phyloP scores from a whole-genome alignment of 2,888 invertebrate species.

The Melanchra persicariae region DNA sequence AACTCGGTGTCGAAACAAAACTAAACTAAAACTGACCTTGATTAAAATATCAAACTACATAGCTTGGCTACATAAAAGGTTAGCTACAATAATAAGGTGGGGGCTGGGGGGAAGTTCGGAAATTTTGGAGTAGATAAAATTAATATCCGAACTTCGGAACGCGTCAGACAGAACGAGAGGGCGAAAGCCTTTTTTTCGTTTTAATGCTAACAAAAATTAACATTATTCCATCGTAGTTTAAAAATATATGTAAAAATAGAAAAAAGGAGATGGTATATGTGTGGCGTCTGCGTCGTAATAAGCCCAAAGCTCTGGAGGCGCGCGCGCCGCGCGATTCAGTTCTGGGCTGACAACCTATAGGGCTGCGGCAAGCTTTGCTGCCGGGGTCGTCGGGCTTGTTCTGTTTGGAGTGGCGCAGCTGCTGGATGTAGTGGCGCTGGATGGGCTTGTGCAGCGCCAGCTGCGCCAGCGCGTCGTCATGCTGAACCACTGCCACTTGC shows the following conservation, averaged over 20 bases:
- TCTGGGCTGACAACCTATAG: conserved; percentile 67
- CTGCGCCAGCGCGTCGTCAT: conserved; percentile 97
- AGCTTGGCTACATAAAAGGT: too few species aligned
- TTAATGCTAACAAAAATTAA: conserved; percentile 91
- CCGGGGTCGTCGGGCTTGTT: conserved; percentile 82
- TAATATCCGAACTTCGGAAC: too few species aligned
- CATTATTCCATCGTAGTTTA: conserved; percentile 90
- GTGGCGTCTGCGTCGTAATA: conserved; percentile 65
- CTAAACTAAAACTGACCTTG: too few species aligned
- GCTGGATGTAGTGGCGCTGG: conserved; percentile 96
- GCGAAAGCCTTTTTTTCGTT: too few species aligned
- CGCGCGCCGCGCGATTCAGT: conserved; percentile 63
- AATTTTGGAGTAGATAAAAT: too few species aligned
- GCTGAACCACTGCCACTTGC: conserved; percentile 98
- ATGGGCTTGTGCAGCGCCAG: conserved; percentile 97
- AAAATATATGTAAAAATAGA: conserved; percentile 90
- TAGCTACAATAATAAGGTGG: too few species aligned
- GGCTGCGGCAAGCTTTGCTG: conserved; percentile 74
- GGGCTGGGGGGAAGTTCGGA: too few species aligned
- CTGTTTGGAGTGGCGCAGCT: conserved; percentile 90
- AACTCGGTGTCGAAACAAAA: too few species aligned
- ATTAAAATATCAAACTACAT: too few species aligned
- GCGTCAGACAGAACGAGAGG: too few species aligned
- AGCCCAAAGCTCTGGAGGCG: conserved; percentile 57
- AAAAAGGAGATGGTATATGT: conserved; percentile 81